Evolutionary conservation across 2,797 vertebrate genomes (phyloP).

Genomic region (Tympanoctomys barrerae): DNA sequence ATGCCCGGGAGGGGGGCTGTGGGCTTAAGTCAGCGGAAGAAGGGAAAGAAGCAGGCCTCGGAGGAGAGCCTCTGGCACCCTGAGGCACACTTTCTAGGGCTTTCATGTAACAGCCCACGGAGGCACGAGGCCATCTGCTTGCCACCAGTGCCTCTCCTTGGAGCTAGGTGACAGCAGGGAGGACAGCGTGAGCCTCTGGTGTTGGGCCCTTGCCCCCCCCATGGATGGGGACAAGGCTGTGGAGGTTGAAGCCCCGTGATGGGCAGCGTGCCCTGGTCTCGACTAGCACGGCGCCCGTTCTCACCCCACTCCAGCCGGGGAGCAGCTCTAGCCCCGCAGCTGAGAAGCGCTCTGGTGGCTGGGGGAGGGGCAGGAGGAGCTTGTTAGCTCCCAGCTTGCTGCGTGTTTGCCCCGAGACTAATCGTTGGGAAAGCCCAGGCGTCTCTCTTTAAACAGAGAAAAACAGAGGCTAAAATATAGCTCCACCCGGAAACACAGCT

Average conservation of each 20-base stretch:
- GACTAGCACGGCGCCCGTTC: neutral
- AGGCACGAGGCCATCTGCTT: neutral
- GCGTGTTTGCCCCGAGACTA: conserved; percentile 69
- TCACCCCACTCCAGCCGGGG: neutral
- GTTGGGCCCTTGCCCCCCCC: neutral
- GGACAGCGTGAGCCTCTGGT: neutral
- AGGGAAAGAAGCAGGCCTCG: too few relatives aligned
- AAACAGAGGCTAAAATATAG: conserved; percentile 80
- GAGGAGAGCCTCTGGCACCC: neutral
- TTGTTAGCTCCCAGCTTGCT: conserved; percentile 54
- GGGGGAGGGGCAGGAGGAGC: conserved; percentile 75
- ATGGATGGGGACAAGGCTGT: neutral
- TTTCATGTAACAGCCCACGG: neutral
- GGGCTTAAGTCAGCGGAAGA: too few relatives aligned
- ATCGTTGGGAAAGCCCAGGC: conserved; percentile 75
- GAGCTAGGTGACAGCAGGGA: neutral
- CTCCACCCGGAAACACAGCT: conserved; percentile 78
- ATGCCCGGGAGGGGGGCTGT: too few relatives aligned
- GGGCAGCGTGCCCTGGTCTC: neutral
- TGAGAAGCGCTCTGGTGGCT: neutral
- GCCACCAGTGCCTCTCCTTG: neutral
- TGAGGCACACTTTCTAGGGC: neutral
- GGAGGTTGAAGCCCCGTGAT: neutral
- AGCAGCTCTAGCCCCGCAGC: conserved; percentile 26
- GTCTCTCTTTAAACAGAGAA: conserved; percentile 69